Evolutionary conservation across 2,797 vertebrate species (phyloP), one percentile per base, ranked within the genome.

Genomic region (Oryzias dopingdopingensis): DNA sequence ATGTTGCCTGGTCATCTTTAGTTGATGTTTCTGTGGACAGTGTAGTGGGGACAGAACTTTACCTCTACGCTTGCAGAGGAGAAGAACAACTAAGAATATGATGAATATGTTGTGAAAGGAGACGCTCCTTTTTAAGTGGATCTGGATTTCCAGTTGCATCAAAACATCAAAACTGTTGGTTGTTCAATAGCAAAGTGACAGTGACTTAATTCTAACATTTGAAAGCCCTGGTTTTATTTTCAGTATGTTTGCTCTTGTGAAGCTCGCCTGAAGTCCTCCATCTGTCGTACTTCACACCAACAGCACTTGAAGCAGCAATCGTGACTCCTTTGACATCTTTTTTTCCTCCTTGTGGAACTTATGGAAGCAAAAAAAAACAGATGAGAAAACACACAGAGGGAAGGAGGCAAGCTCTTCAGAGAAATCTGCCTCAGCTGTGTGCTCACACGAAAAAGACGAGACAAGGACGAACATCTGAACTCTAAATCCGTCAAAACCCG

Each of bases 221-320:
- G 10, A 37, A 12, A 37, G 32, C 32, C 3, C 32, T 37, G 12
- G 10, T 37, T 37, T 37, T 37, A 37, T 37, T 37, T 37, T 37
- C 32, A 37, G 32, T 62, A 26, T 59, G 65, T 74, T 72, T 70
- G 56, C 59, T 81, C 70, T 77, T 42, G 61, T 70, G 62, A 59
- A 60, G 53, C 63, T 58, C 79, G 59, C 61, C 72, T 60, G 42
- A 77, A 67, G 54, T 66, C 64, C 60, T 82, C 70, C 79, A 50
- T 83, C 77, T 82, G 82, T 73, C 78, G 57, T 69, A 56, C 59
- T 79, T 80, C 71, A 77, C 74, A 59, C 72, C 57, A 62, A 47
- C 72, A 54, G 43, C 72, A 70, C 59, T 66, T 80, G 65, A 69
- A 79, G 66, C 67, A 68, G 67, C 59, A 77, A 64, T 61, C 52